Base-by-base conservation (phyloP, 2,888 invertebrate genomes). In the Zygaena filipendulae region DNA sequence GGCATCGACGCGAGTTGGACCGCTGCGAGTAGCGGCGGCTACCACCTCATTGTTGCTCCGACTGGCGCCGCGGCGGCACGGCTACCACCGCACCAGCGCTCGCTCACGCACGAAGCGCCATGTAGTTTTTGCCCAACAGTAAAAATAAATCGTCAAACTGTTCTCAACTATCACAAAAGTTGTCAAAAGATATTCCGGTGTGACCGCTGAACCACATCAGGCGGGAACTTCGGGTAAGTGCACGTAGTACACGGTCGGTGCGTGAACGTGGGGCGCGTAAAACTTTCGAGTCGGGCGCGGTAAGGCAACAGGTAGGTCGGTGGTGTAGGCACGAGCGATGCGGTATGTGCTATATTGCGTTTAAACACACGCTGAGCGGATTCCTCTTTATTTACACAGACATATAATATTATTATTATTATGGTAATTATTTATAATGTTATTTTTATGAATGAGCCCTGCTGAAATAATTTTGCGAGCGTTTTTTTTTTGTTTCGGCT, bases 271-370 rank as follows among this genome's bases (percentile, higher is more conserved):
- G 49, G 45, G 53, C 62, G 62, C 56, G 58, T 56, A 60, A 68
- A 68, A 71, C 57, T 68, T 71, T 67, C 45, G 47, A 49, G 49
- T 47, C 51, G 45, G 50, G 53, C 54, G 58, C 58, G 61, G 52
- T 56, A 57, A 49, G 60, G 68, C 70, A 70, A 70, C 69, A 69
- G 68, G 69, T 69, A 60, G 55, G 49, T 38, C 46, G 48, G 47
- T 71, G 16, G 16, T 16, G 16, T 6, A 4, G 16, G 16, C 4
- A 69, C 59, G 69, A 69, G 61, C 67, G 64, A 16, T 6, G 30
- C 16, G 16, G 7, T n/a, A n/a, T n/a, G n/a, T n/a, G n/a, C n/a
- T n/a, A n/a, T n/a, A n/a, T 8, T n/a, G n/a, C n/a, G n/a, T n/a
- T n/a, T n/a, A n/a, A n/a, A n/a, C n/a, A n/a, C n/a, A n/a, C n/a